Evolutionary conservation across 2,113 vertebrate genomes (phyloP).

Genomic region (Vombatus ursinus): DNA sequence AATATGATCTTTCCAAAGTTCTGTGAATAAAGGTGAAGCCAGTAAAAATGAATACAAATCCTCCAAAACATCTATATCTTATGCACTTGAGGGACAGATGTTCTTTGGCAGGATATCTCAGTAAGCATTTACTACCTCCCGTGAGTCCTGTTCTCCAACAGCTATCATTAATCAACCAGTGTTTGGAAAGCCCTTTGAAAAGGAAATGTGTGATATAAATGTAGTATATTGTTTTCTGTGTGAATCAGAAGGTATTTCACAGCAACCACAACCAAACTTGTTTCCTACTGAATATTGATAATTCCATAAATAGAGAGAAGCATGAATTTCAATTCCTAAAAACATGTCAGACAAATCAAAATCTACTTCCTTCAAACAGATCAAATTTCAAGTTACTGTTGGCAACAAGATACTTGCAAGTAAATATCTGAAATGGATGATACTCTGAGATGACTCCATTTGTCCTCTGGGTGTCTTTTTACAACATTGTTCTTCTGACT

Average conservation of each 20-base stretch:
- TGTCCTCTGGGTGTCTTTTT: not conserved
- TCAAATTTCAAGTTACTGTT: slow-evolving; percentile 35
- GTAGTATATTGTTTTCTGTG: slow-evolving; percentile 6
- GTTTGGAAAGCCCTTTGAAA: slow-evolving; percentile 16
- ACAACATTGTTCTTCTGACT: not conserved
- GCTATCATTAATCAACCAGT: slow-evolving; percentile 25
- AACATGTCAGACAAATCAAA: slow-evolving; percentile 4
- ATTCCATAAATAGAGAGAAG: slow-evolving; percentile 31
- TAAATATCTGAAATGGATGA: not conserved
- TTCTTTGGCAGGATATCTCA: not conserved
- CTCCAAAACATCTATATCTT: not conserved
- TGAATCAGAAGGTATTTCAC: slow-evolving; percentile 50
- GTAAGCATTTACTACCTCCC: slow-evolving; percentile 1
- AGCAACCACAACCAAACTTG: not conserved
- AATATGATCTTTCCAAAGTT: not conserved
- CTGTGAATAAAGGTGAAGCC: not conserved
- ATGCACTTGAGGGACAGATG: not conserved
- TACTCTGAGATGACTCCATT: slow-evolving; percentile 2
- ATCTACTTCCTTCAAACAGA: slow-evolving; percentile 56
- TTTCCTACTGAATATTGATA: slow-evolving; percentile 46
- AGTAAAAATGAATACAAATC: slow-evolving; percentile 7
- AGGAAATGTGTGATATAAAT: not conserved
- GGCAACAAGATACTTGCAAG: not conserved
- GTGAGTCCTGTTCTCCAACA: not conserved
- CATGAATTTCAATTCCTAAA: not conserved